Base-by-base conservation (phyloP, 2,113 vertebrate species). In the Platichthys stellatus region DNA sequence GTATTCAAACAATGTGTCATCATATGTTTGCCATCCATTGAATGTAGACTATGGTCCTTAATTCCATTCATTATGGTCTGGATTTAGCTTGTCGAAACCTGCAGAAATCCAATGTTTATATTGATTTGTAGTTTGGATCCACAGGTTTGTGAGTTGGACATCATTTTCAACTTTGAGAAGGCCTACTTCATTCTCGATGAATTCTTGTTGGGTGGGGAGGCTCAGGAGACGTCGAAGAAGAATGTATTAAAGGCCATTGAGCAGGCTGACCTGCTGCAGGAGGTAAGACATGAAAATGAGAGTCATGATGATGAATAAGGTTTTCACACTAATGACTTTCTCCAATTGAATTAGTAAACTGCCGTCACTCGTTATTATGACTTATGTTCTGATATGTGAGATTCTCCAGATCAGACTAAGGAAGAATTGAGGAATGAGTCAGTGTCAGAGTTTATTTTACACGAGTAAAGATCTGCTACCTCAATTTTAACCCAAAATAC, bases 151-250 rank as follows among this genome's bases (percentile, higher is more conserved):
- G 94, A 95, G 90, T 84, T 95, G 80, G 94, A 95, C 85, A 95
- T 95, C 51, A 95, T 95, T 75, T 95, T 95, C 78, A 95, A 95
- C 88, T 95, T 95, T 86, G 94, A 95, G 88, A 95, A 95, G 76
- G 94, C 94, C 5, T 95, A 95, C 82, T 95, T 95, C 92, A 99
- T 99, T 90, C 93, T 99, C 94, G 98, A 99, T 76, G 98, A 99
- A 85, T 99, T 99, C 92, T 91, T 99, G 86, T 93, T 99, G 92
- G 97, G 97, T 28, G 98, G 98, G 1, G 97, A 99, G 86, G 97
- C 98, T 86, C 98, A 99, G 87, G 98, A 99, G 91, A 99, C 98
- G 3, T 99, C 97, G 65, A 99, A 99, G 93, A 99, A 99, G 94
- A 99, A 97, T 54, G 94, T 95, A 0, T 67, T 95, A 73, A 95